Conservation (phyloP, 1,140 invertebrate species). For the Semibalanus balanoides region DNA sequence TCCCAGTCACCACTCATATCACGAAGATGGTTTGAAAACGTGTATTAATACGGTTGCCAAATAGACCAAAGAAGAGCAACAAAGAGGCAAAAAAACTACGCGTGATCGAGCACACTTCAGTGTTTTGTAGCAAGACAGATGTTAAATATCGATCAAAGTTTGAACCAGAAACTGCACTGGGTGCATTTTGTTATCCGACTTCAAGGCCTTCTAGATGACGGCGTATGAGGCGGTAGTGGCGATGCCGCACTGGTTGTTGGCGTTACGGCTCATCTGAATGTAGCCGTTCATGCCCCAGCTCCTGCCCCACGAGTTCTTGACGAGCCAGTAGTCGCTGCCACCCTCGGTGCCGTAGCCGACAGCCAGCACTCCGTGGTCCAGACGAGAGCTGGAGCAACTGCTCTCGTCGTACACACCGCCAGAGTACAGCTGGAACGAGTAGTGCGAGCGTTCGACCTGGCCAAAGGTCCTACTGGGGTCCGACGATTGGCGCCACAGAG, state of each 20-base stretch:
- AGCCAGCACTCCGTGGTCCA: slow-evolving; percentile 38
- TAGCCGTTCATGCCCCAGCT: too few relatives aligned
- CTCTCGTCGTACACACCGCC: slow-evolving; percentile 52
- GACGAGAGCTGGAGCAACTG: slow-evolving; percentile 45
- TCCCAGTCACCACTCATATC: too few relatives aligned
- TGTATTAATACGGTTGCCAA: too few relatives aligned
- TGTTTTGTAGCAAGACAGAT: too few relatives aligned
- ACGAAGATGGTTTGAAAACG: too few relatives aligned
- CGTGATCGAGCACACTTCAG: too few relatives aligned
- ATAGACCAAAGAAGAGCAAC: too few relatives aligned
- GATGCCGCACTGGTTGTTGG: slow-evolving; percentile 30
- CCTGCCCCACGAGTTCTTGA: too few relatives aligned
- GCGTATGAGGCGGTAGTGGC: slow-evolving; percentile 23
- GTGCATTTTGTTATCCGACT: too few relatives aligned
- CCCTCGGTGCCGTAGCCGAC: slow-evolving; percentile 29
- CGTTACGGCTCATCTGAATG: slow-evolving; percentile 37
- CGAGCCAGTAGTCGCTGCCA: slow-evolving; percentile 36
- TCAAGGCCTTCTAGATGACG: slow-evolving; percentile 21
- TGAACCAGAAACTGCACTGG: too few relatives aligned
- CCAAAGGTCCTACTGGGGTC: slow-evolving; percentile 67
- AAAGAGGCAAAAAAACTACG: too few relatives aligned
- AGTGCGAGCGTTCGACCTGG: slow-evolving; percentile 68
- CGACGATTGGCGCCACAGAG: slow-evolving; percentile 63
- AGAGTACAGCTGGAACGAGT: slow-evolving; percentile 62
- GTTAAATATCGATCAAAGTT: too few relatives aligned